Conservation (phyloP, 2,797 vertebrate genomes). For the Lateolabrax maculatus region DNA sequence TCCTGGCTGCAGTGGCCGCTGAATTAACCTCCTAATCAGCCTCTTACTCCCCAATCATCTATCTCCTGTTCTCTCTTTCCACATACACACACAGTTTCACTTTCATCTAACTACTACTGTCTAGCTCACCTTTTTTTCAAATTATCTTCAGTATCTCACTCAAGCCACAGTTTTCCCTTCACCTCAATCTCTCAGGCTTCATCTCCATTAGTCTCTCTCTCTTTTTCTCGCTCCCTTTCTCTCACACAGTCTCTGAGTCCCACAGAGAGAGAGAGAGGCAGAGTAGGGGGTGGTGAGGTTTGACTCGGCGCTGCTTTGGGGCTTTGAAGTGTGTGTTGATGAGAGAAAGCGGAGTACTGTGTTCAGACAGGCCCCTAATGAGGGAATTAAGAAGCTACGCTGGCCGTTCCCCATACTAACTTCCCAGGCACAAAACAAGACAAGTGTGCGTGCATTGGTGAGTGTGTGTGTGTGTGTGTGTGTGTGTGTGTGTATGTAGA, state of each 20-base stretch:
- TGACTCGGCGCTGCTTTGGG: constrained; percentile 74
- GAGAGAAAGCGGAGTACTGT: constrained; percentile 89
- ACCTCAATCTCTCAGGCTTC: constrained; percentile 62
- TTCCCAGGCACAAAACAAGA: constrained; percentile 81
- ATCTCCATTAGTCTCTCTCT: constrained; percentile 64
- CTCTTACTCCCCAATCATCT: constrained; percentile 70
- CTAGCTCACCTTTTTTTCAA: constrained; percentile 59
- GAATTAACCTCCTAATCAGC: constrained; percentile 83
- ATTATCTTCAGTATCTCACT: constrained; percentile 62
- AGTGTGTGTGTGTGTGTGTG: constrained; percentile 35
- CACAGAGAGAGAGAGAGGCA: constrained; percentile 64
- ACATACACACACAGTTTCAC: constrained; percentile 41
- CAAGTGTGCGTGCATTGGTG: constrained; percentile 59
- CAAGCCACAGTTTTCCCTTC: constrained; percentile 66
- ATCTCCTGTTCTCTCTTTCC: constrained; percentile 61
- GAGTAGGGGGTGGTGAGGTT: constrained; percentile 74
- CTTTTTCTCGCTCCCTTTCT: constrained; percentile 48
- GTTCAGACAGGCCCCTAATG: constrained; percentile 94
- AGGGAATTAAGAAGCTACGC: constrained; percentile 94
- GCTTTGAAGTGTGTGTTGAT: constrained; percentile 95
- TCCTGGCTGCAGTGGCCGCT: constrained; percentile 67
- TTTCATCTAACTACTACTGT: constrained; percentile 58
- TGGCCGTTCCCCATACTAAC: constrained; percentile 91
- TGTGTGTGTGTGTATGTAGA: constrained; percentile 40
- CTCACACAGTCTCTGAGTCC: constrained; percentile 70